Base-by-base conservation (phyloP, 92 coral and sea anemone species). In the Phenganax stokvisi region DNA sequence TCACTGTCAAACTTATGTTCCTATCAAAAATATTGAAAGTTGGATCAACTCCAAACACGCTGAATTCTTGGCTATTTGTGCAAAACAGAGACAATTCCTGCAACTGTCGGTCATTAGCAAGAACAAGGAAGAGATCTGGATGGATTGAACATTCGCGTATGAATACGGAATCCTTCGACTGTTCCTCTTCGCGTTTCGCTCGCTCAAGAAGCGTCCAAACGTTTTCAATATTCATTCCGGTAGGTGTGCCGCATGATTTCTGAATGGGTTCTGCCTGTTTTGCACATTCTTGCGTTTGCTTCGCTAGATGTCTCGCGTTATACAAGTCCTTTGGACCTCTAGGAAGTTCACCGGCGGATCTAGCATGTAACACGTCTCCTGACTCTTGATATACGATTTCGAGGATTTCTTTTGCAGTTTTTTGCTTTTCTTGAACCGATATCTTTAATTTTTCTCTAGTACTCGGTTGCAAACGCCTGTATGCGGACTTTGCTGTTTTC, bases 111-210 rank as follows among this genome's bases (percentile, higher is more conserved):
- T 87, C 80, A 54, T 87, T 84, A 0, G 90, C 85, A 65, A 84
- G 72, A 12, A 87, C 87, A 27, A 82, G 55, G 64, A 71, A 71
- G 15, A 82, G 80, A 73, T 87, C 85, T n/a, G 87, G 87, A 57
- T 87, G 85, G 10, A 87, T 80, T 5, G 77, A 16, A 53, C 85
- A 74, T 7, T 74, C 87, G 3, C 90, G 83, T 57, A 87, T 84
- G 17, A 87, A 80, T 2, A 73, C 47, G 0, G 85, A 44, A 7
- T 84, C 87, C 61, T 54, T 80, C 10, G 90, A 83, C 9, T 54
- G 56, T 57, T 87, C 89, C 67, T 87, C 87, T 54, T 87, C 87
- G 66, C 87, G 72, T 83, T 87, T 87, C 57, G 89, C 89, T 15
- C 85, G 87, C 80, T 84, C 87, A 6, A 84, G 72, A 58, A 87